Base-by-base conservation (phyloP, 2,113 vertebrate genomes). In the Holacanthus passer region DNA sequence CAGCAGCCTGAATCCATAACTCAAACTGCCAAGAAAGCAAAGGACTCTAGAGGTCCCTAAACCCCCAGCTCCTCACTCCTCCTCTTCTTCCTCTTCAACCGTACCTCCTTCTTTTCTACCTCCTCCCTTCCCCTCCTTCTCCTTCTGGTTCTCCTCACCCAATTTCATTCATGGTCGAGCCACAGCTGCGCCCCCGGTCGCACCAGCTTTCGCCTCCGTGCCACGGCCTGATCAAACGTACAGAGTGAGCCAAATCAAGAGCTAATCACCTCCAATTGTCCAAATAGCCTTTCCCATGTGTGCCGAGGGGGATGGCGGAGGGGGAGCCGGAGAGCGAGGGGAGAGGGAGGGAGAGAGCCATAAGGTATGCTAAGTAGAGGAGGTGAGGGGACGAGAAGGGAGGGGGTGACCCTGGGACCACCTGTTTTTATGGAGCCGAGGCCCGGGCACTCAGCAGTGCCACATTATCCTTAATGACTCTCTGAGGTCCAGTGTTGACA, bases 201-300 rank as follows among this genome's bases (percentile, higher is more conserved):
- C 65, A 8, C 63, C 68, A 76, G 83, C 75, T 79, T 84, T 76
- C n/a, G 29, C 72, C 84, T 78, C 70, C 48, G 8, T 73, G 71
- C 71, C 81, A 87, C 65, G 35, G 81, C 58, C 75, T 82, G 85
- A 93, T 94, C 93, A 87, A 87, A 92, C 45, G 52, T 68, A 88
- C 47, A 53, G 66, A 73, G 55, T 31, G 73, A 81, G 89, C 86
- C 90, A 90, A 93, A 93, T 93, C 88, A 88, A 92, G 87, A 88
- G 89, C 89, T 92, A 92, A 92, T 93, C 89, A 87, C 90, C 84
- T 65, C 85, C 91, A 85, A 93, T 93, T 91, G 89, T 89, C 89
- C 89, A 88, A 92, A 92, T 92, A 93, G 91, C 83, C 89, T 92
- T 87, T 93, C 82, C 88, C 72, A 59, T 85, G 88, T 91, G 85